Conservation (phyloP, 2,113 vertebrate species). For the Onychorhynchus coronatus region DNA sequence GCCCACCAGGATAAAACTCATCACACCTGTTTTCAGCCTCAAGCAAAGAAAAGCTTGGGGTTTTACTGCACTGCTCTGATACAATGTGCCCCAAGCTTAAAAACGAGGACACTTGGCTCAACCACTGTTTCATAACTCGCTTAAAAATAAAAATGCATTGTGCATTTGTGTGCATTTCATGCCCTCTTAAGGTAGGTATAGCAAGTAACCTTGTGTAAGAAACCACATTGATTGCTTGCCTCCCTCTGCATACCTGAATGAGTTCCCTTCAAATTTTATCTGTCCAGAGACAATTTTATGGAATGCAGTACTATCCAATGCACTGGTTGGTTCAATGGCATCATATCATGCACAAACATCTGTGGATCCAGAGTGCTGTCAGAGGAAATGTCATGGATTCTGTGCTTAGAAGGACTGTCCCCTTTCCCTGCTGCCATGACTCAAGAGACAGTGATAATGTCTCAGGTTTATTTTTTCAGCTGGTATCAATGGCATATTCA, state of each 20-base stretch:
- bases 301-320: background rate
- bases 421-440: background rate
- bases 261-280: background rate
- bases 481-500: background rate
- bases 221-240: background rate
- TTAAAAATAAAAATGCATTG: slow-evolving; percentile 2
- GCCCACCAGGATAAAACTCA: background rate
- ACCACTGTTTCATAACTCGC: background rate
- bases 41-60: background rate
- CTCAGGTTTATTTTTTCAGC: slow-evolving; percentile 1
- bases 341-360: background rate
- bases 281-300: background rate
- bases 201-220: slow-evolving; percentile 50
- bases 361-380: background rate
- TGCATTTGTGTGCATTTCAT: slow-evolving; percentile 64
- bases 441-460: background rate
- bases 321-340: background rate
- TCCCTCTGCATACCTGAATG: background rate
- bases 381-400: background rate
- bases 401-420: background rate
- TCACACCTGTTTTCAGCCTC: background rate
- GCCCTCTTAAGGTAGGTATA: slow-evolving; percentile 66
- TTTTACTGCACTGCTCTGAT: background rate
- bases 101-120: background rate
- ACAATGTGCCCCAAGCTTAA: background rate